phyloP scores from a whole-genome alignment of 2,113 vertebrate species.

The Typhlomys cinereus region DNA sequence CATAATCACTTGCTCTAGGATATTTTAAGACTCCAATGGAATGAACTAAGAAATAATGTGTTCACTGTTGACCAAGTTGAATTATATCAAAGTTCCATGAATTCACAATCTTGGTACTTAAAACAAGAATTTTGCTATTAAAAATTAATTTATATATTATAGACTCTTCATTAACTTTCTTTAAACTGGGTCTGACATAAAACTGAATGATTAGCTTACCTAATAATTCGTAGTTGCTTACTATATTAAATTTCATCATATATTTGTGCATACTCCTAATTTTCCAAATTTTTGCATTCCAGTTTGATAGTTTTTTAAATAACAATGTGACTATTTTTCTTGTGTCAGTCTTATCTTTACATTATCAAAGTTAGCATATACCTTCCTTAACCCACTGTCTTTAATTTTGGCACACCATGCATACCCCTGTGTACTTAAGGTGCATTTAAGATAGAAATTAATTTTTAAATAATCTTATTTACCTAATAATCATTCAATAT shows the following conservation, averaged over 20 bases:
- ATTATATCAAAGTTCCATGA: background rate
- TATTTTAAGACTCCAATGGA: background rate
- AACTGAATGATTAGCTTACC: conserved; percentile 31
- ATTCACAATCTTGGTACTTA: background rate
- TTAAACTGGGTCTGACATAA: background rate
- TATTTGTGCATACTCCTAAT: background rate
- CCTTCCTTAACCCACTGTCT: background rate
- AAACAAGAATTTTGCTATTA: conserved; percentile 10
- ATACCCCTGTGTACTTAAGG: background rate
- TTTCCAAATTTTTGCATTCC: conserved; percentile 6
- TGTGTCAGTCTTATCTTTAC: background rate
- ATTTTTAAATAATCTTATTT: conserved; percentile 26
- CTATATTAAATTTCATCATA: background rate
- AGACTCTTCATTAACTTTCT: conserved; percentile 3
- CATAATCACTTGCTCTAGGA: background rate
- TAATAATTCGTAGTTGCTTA: background rate
- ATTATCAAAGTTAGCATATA: background rate
- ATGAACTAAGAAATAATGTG: background rate
- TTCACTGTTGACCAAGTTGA: background rate
- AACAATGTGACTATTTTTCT: background rate
- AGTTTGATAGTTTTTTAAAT: background rate
- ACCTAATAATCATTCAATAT: background rate
- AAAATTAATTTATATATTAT: background rate
- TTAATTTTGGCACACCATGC: background rate
- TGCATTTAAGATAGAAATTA: conserved; percentile 18